Evolutionary conservation across 2,797 vertebrate genomes (phyloP).

Genomic region (Oryzias dopingdopingensis): DNA sequence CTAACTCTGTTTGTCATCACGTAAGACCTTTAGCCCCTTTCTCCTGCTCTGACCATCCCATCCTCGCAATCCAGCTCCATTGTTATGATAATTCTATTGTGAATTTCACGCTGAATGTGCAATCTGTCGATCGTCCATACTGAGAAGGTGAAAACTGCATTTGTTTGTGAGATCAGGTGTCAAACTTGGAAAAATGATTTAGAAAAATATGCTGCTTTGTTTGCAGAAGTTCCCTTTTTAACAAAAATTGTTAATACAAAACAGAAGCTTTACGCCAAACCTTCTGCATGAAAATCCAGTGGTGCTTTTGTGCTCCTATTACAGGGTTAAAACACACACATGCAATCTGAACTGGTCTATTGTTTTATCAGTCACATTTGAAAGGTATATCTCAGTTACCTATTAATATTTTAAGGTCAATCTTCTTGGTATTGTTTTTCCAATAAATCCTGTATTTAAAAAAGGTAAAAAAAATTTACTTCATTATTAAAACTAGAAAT

Average conservation of each 20-base stretch:
- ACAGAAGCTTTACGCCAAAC: not conserved
- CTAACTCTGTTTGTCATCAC: slow-evolving; percentile 42
- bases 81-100: slow-evolving; percentile 80
- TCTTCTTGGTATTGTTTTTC: not conserved
- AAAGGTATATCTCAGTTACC: slow-evolving; percentile 35
- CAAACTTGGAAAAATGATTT: not conserved
- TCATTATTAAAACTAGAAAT: slow-evolving; percentile 14
- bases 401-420: slow-evolving; percentile 50
- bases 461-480: not conserved
- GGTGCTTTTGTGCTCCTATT: slow-evolving; percentile 9
- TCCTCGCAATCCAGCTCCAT: slow-evolving; percentile 59
- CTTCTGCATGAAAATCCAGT: not conserved
- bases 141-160: slow-evolving; percentile 44
- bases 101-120: slow-evolving; percentile 70
- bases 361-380: slow-evolving; percentile 41
- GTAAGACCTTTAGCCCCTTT: slow-evolving; percentile 46
- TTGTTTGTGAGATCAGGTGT: slow-evolving; percentile 42
- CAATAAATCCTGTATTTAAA: not conserved
- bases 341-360: slow-evolving; percentile 27
- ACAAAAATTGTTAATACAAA: not conserved
- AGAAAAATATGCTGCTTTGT: slow-evolving; percentile 1
- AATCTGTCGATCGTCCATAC: slow-evolving; percentile 71
- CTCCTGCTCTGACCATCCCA: slow-evolving; percentile 43
- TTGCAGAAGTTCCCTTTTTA: slow-evolving; percentile 19
- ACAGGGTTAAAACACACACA: slow-evolving; percentile 7